Evolutionary conservation across 2,113 vertebrate species (phyloP), one percentile per base, ranked within the genome.

Genomic region (Myotis yumanensis): DNA sequence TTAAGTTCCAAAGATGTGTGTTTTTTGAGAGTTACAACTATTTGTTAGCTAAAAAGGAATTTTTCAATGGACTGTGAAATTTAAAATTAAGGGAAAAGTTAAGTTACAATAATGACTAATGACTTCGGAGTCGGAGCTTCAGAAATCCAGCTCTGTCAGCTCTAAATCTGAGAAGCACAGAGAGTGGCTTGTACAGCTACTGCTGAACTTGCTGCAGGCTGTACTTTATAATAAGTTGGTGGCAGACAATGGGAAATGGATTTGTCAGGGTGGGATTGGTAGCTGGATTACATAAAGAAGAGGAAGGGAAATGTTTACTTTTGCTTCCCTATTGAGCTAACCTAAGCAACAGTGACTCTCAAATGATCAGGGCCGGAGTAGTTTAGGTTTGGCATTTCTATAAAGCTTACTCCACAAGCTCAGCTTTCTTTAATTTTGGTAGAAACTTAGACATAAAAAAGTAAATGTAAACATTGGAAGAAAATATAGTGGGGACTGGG

Each of bases 61-160:
- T 64, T 93, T 96, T 88, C 81, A 59, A 75, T 59, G n/a, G 81
- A 54, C n/a, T 77, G 1, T 77, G 54, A 96, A 84, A 86, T 95
- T 89, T 80, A n/a, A 88, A 32, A 11, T 52, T 69, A 96, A 96
- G 30, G 51, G 35, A 93, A 76, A 85, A 91, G 28, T 73, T 93
- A 94, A 89, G 43, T 37, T 51, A 86, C 73, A 30, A 30, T 89
- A 96, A 93, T 79, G 66, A 54, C 94, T 89, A 96, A 93, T 79
- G 66, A 54, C 94, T 95, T 95, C 51, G 84, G 62, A 97, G 94
- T 96, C 77, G 96, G 95, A 89, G 86, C n/a, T 94, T 83, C 89
- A 40, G 97, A 97, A 94, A 94, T 97, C 92, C 83, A 92, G 83
- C 37, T 84, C 79, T 97, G 92, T 75, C 73, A 96, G 46, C 87